phyloP scores from a whole-genome alignment of 2,797 vertebrate species.

The Choloepus didactylus region DNA sequence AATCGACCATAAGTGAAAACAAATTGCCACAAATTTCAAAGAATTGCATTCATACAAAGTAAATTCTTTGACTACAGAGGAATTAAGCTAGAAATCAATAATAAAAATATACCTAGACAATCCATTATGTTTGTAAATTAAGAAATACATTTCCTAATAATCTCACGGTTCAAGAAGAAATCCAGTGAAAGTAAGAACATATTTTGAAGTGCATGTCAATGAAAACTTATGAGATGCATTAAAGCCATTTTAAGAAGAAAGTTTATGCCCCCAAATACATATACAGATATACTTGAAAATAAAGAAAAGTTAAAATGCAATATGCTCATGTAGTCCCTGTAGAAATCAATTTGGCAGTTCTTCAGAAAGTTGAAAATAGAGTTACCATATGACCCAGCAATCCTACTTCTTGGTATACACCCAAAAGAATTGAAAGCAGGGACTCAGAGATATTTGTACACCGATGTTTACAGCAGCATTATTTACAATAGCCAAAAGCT shows the following conservation, averaged over 20 bases:
- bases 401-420: too few relatives aligned
- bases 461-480: too few relatives aligned
- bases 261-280: background rate
- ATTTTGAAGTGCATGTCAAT: constrained; percentile 35
- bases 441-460: too few relatives aligned
- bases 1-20: constrained; percentile 18
- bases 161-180: background rate
- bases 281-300: background rate
- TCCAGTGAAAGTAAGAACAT: constrained; percentile 17
- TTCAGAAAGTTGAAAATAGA: too few relatives aligned
- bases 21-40: constrained; percentile 24
- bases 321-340: background rate
- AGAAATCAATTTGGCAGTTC: too few relatives aligned
- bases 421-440: too few relatives aligned
- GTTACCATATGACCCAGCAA: too few relatives aligned
- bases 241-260: constrained; percentile 25
- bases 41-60: background rate
- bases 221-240: constrained; percentile 43
- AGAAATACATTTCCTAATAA: constrained; percentile 54
- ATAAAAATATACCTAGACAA: constrained; percentile 52
- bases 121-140: constrained; percentile 17
- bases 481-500: too few relatives aligned
- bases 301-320: background rate
- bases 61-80: constrained; percentile 10
- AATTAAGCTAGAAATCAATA: constrained; percentile 6